Conservation (phyloP, 2,888 invertebrate species). For the Ceriagrion tenellum region DNA sequence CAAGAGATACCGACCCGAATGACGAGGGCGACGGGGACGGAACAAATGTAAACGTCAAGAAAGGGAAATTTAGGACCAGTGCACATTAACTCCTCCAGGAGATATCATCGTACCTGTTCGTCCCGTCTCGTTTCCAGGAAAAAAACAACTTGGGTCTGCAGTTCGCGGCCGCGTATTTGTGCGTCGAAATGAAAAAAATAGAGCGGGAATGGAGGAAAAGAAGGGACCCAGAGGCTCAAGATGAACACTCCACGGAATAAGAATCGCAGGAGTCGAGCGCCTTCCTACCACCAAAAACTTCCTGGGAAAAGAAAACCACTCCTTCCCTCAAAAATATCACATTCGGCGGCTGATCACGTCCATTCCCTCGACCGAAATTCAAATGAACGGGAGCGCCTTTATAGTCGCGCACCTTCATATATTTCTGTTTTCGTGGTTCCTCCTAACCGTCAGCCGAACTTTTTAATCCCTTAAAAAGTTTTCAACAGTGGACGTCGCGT, state of each 20-base stretch:
- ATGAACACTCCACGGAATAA: constrained; percentile 50
- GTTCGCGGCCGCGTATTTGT: neutral
- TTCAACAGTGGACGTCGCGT: neutral
- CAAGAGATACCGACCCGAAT: neutral
- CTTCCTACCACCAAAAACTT: neutral
- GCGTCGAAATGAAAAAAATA: neutral
- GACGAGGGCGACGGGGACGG: neutral
- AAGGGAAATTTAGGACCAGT: constrained; percentile 1
- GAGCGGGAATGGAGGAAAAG: constrained; percentile 2
- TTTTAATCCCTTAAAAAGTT: constrained; percentile 26
- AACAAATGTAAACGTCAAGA: neutral
- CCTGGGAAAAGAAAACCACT: constrained; percentile 23
- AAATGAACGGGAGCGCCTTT: constrained; percentile 51
- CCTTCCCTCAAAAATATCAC: constrained; percentile 23
- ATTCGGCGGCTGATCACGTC: constrained; percentile 66
- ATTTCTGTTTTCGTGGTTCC: constrained; percentile 49
- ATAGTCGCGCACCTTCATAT: constrained; percentile 20
- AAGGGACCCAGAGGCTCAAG: neutral
- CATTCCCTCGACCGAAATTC: constrained; percentile 49
- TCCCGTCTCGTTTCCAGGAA: neutral
- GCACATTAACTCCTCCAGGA: neutral
- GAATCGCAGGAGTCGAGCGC: neutral
- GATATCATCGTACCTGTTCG: constrained; percentile 28
- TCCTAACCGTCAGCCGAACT: constrained; percentile 16
- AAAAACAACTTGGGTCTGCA: neutral